Percentiles rank a stretch among this genome's conserved stretches.
Conservation (phyloP, 2,113 vertebrate genomes). For the Myanophis thanlyinensis region DNA sequence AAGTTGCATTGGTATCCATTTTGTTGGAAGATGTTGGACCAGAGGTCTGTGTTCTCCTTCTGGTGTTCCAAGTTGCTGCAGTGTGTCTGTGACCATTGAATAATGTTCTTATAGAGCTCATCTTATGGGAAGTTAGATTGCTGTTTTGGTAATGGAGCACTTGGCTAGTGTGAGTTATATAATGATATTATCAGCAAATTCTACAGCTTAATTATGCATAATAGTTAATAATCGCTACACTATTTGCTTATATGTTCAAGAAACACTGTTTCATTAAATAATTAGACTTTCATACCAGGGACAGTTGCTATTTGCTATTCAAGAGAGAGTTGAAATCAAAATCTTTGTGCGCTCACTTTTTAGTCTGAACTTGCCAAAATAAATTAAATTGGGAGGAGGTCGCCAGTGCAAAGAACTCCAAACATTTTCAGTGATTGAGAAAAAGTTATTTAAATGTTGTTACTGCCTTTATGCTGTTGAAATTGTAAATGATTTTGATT, state of each 20-base stretch:
- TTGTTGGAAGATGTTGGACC: background rate
- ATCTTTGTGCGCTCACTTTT: accelerated
- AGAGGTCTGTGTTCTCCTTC: background rate
- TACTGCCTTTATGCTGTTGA: background rate
- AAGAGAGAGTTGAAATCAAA: background rate
- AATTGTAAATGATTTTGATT: accelerated
- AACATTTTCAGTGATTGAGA: background rate
- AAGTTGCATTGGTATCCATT: background rate
- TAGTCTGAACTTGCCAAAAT: background rate
- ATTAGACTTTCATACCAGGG: accelerated
- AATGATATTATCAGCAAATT: background rate
- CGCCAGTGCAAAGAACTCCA: background rate
- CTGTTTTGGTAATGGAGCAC: background rate
- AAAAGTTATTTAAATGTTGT: background rate
- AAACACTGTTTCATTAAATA: background rate
- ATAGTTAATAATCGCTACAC: background rate
- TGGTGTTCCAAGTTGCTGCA: background rate
- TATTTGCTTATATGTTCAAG: background rate
- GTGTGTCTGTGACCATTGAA: background rate
- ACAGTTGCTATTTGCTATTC: background rate
- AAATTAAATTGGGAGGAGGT: background rate
- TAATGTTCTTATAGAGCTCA: background rate
- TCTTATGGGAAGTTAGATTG: background rate
- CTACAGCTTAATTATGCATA: background rate
- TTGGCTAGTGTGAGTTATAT: background rate